Evolutionary conservation across 2,113 vertebrate species (phyloP), one percentile per base, ranked within the genome.

Genomic region (Rhea pennata): DNA sequence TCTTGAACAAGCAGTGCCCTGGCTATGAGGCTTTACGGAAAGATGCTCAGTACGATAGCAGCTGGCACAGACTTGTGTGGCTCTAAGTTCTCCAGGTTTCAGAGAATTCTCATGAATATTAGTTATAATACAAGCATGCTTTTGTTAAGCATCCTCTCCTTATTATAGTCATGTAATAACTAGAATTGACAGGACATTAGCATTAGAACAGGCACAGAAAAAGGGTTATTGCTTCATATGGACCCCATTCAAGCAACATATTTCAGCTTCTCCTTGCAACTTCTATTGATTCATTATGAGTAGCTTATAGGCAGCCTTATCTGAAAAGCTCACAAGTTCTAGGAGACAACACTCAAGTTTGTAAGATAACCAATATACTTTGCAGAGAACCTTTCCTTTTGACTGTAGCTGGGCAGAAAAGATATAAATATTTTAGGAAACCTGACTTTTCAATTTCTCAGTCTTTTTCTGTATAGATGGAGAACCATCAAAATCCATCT

Each of bases 31-130:
- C 6, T 39, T 6, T 42, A 67, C 0, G 0, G 19, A 73, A 21
- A 9, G 5, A 40, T 69, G 13, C 14, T 51, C 6, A 1, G 6
- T 27, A 39, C 20, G 59, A 0, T 0, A 76, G 26, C 5, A 5
- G 2, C 19, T 70, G 26, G 51, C 81, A 78, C 88, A 75, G 3
- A 78, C 54, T 74, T 67, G 3, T 62, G 8, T 77, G 54, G 13
- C 58, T 62, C 5, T 65, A 65, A 69, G 21, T 61, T 65, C 15
- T 78, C 16, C 15, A 75, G 7, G 3, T 33, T 64, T 40, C 9
- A 51, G 1, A 82, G 9, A 64, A 72, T 42, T 69, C 51, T 10
- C 19, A 70, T 17, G 0, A 5, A 62, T 69, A 87, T 48, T 17
- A 67, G 31, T 64, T 48, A 40, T 50, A 64, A 26, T 40, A 62